Base-by-base conservation (phyloP, 1,140 invertebrate species). In the Cheumatopsyche charites region DNA sequence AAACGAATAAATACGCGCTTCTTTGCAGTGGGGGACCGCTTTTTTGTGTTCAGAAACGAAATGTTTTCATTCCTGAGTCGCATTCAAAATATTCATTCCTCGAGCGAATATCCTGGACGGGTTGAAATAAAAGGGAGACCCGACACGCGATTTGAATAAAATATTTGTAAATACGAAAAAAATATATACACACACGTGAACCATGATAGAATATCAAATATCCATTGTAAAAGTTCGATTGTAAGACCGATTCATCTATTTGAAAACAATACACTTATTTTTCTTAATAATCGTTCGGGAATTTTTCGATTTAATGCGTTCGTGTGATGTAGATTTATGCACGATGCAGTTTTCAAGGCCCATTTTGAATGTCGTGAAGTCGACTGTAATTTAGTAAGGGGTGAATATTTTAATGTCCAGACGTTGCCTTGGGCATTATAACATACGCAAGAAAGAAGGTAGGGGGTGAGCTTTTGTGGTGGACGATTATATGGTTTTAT, bases 341-440 rank as follows among this genome's bases (percentile, higher is more conserved):
- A 15, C 11, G 9, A 43, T 68, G 66, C 66, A 55, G 47, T 55
- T 68, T 73, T 69, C 63, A 42, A 43, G 21, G 66, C 25, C 55
- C 45, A 69, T 45, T 73, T 68, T 73, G 19, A 26, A 45, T 67
- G 72, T 70, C 67, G 47, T 47, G 67, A 73, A 67, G 61, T 65
- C 36, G 19, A 49, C 47, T 61, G 15, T 49, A 25, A 47, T 66
- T 55, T 47, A 47, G n/a, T n/a, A 29, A 19, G 49, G 66, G 66
- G 66, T 68, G 66, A 52, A 68, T 68, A 68, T 68, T 68, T 68
- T 68, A 68, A 55, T 55, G 29, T 42, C 11, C 26, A 41, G 15
- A 49, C 9, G 41, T 43, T 19, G 17, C 47, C 19, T 2, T 17
- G 15, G 47, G 47, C 47, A 36, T 36, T 4, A 36, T 36, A 36